Conservation (phyloP, 1,140 invertebrate species). For the Cepaea nemoralis region DNA sequence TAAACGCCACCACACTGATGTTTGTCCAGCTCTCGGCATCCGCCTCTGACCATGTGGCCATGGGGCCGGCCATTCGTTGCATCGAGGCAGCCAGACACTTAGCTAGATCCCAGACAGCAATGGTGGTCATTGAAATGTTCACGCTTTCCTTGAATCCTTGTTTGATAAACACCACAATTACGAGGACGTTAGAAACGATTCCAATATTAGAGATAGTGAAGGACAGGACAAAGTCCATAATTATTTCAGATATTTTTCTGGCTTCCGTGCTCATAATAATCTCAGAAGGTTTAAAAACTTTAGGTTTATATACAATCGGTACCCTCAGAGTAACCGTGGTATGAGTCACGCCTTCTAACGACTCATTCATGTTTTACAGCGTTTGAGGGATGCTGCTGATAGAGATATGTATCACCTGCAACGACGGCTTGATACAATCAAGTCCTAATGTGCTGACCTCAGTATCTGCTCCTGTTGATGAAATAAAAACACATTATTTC, state of each 20-base stretch:
- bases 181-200: constrained; percentile 20
- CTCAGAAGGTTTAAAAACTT: constrained; percentile 5
- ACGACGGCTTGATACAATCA: no score
- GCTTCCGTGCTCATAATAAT: background rate
- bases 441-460: no score
- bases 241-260: background rate
- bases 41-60: background rate
- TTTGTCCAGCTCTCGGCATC: constrained; percentile 19
- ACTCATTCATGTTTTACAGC: background rate
- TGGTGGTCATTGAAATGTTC: constrained; percentile 18
- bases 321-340: background rate
- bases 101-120: constrained; percentile 20
- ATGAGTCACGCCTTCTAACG: background rate
- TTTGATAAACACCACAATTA: background rate
- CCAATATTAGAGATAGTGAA: background rate
- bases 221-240: background rate
- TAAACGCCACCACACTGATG: background rate
- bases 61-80: background rate
- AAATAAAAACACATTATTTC: no score
- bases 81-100: background rate
- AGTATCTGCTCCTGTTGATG: no score
- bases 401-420: no score
- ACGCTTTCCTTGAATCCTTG: constrained; percentile 15
- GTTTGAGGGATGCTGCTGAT: no score
- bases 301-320: background rate